A percentile compares a stretch with the other conserved stretches of the same genome.
Evolutionary conservation across 92 coral and sea anemone genomes (phyloP).

Genomic region (Virgularia gustaviana): DNA sequence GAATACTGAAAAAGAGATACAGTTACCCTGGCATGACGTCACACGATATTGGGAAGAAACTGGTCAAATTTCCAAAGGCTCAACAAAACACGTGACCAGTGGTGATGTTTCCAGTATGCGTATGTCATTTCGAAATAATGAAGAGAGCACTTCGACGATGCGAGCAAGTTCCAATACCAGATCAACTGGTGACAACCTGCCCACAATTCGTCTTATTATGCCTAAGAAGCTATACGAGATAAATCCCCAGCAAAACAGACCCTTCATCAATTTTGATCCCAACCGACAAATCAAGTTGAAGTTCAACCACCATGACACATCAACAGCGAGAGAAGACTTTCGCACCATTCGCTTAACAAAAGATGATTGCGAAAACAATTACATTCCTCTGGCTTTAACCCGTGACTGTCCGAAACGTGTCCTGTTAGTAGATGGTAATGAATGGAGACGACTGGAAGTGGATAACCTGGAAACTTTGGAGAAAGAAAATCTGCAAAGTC

Average conservation of each 20-base stretch:
- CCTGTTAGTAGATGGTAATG: constrained; percentile 29
- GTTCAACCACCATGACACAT: constrained; percentile 14
- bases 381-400: constrained; percentile 34
- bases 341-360: constrained; percentile 29
- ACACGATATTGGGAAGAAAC: constrained; percentile 32
- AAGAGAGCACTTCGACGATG: constrained; percentile 1
- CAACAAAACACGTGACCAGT: constrained; percentile 12
- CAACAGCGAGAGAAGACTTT: constrained; percentile 27
- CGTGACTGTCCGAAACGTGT: constrained; percentile 32
- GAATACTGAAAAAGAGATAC: constrained; percentile 21
- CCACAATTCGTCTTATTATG: constrained; percentile 37
- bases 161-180: not conserved
- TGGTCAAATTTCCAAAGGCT: constrained; percentile 32
- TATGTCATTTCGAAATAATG: constrained; percentile 24
- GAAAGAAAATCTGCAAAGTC: constrained; percentile 8
- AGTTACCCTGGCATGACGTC: constrained; percentile 36
- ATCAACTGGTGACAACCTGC: constrained; percentile 2
- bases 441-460: constrained; percentile 33
- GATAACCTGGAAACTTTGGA: constrained; percentile 9
- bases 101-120: constrained; percentile 6
- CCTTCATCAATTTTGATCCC: constrained; percentile 28
- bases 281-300: constrained; percentile 36
- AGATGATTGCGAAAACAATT: constrained; percentile 26
- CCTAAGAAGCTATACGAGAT: constrained; percentile 27
- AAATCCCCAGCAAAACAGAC: constrained; percentile 20